Evolutionary conservation across 2,113 vertebrate genomes (phyloP).

Genomic region (Cnemophilus loriae): DNA sequence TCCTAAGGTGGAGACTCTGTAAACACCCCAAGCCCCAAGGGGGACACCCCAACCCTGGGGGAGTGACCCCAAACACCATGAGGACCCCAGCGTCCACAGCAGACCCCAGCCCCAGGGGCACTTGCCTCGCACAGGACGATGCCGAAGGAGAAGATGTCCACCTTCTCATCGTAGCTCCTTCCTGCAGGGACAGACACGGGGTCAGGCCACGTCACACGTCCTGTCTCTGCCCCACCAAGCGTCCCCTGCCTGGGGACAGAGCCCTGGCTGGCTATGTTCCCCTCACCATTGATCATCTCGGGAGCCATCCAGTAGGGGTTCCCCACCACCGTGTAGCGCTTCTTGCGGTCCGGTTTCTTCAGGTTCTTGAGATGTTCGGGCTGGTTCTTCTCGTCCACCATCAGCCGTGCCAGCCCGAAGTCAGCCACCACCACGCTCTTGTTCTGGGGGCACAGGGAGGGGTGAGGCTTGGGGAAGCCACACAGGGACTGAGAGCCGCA

Average conservation of each 20-base stretch:
- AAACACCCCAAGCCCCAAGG: not conserved
- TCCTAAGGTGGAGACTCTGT: not conserved
- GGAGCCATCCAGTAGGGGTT: slow-evolving; percentile 99
- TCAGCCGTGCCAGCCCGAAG: slow-evolving; percentile 90
- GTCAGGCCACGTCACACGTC: not conserved
- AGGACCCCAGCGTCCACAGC: accelerated
- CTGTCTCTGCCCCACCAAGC: not conserved
- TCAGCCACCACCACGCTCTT: slow-evolving; percentile 94
- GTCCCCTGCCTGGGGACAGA: not conserved
- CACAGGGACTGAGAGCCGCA: not conserved
- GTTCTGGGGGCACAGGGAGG: slow-evolving; percentile 65
- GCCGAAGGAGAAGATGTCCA: slow-evolving; percentile 98
- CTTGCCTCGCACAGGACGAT: slow-evolving; percentile 94
- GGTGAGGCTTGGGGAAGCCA: not conserved
- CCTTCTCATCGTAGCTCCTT: slow-evolving; percentile 93
- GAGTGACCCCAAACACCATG: not conserved
- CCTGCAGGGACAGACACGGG: slow-evolving; percentile 67
- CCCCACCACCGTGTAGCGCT: slow-evolving; percentile 97
- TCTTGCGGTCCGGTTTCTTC: slow-evolving; percentile 88
- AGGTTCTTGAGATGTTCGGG: slow-evolving; percentile 79
- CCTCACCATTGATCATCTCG: slow-evolving; percentile 94
- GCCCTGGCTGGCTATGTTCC: not conserved
- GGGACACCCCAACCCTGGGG: no score
- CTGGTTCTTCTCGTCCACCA: slow-evolving; percentile 89
- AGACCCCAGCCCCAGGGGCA: not conserved